Conservation (phyloP, 1,140 invertebrate genomes). For the Bombus sylvicola region DNA sequence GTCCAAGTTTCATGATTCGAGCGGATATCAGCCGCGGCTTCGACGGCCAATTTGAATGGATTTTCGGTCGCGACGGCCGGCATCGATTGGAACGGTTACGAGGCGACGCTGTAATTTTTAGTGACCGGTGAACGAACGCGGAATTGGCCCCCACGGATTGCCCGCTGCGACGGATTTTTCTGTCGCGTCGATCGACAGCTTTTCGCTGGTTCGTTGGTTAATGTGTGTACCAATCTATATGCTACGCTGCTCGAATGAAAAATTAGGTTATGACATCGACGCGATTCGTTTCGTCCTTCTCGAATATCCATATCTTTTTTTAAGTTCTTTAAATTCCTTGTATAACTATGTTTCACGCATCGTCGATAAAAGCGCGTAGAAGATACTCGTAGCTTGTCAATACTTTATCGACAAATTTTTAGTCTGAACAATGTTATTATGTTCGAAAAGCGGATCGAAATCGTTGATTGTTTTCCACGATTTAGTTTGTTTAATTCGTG, state of each 20-base stretch:
- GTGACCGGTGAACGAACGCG: constrained; percentile 44
- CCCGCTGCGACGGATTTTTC: constrained; percentile 15
- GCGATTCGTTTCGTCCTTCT: not conserved
- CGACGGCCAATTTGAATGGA: constrained; percentile 46
- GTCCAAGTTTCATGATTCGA: constrained; percentile 19
- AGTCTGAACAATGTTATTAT: too few relatives aligned
- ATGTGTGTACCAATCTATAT: not conserved
- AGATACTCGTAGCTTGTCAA: too few relatives aligned
- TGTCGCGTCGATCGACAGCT: constrained; percentile 20
- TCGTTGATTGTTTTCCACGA: too few relatives aligned
- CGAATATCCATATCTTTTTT: not conserved
- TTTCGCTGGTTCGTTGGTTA: not conserved
- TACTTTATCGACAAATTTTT: too few relatives aligned
- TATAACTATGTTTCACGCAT: too few relatives aligned
- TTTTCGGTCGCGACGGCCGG: constrained; percentile 42
- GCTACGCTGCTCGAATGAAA: not conserved
- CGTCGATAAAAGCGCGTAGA: too few relatives aligned
- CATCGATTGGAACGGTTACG: constrained; percentile 36
- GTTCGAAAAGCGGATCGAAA: too few relatives aligned
- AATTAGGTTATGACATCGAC: not conserved
- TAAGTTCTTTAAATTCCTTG: not conserved
- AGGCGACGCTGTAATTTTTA: constrained; percentile 43
- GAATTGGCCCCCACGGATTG: constrained; percentile 22
- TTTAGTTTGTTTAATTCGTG: too few relatives aligned
- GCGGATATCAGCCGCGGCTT: constrained; percentile 11